These are phyloP conservation scores for Sebastes paucispinis DNA, from an alignment of 2,797 vertebrate species.

Conservation along the genomic window DNA sequence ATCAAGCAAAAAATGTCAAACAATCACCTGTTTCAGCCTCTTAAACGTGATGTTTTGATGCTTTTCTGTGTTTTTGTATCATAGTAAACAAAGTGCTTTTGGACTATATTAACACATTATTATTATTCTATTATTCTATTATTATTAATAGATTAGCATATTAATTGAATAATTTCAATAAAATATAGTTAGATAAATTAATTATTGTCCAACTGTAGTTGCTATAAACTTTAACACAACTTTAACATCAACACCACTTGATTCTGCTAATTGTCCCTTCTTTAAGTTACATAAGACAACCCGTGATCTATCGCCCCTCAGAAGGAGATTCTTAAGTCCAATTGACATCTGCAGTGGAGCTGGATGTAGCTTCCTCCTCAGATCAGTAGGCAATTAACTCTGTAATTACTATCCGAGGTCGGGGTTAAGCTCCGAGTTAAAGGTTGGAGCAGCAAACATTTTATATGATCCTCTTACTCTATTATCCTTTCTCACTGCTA, in stretches of 20 bases:
- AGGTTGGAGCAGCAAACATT: constrained; percentile 80
- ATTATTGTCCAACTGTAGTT: background rate
- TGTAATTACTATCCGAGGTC: constrained; percentile 73
- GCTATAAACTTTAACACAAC: constrained; percentile 1
- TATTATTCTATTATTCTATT: too few species aligned
- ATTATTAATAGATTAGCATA: background rate
- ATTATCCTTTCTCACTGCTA: constrained; percentile 73
- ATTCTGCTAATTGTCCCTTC: constrained; percentile 41
- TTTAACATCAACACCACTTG: background rate
- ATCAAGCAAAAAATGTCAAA: background rate
- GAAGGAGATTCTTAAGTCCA: constrained; percentile 54
- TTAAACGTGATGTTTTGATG: background rate
- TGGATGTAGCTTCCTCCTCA: constrained; percentile 53
- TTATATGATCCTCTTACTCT: constrained; percentile 79
- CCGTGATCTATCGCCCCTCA: constrained; percentile 44
- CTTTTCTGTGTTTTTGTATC: background rate
- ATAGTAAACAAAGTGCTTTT: background rate
- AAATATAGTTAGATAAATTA: background rate
- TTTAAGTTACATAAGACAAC: constrained; percentile 27
- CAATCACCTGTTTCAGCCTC: background rate
- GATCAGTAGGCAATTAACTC: constrained; percentile 80
- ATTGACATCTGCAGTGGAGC: constrained; percentile 55
- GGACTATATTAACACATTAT: background rate
- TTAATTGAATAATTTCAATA: background rate
- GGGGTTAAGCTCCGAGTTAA: constrained; percentile 77